Evolutionary conservation across 1,140 invertebrate species (phyloP).

Genomic region (Daktulosphaira vitifoliae): DNA sequence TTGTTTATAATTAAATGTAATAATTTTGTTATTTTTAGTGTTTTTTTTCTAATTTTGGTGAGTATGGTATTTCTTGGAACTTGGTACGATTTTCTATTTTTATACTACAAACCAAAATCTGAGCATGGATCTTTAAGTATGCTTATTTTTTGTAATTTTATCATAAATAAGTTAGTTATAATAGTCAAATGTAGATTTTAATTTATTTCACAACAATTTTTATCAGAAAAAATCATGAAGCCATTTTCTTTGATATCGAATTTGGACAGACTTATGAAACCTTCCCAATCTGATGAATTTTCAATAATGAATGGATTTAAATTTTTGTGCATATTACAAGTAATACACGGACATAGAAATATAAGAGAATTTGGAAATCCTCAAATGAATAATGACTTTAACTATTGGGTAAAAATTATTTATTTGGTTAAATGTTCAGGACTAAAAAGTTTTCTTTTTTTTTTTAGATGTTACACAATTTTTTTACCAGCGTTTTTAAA

Average conservation of each 20-base stretch:
- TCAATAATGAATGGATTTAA: conserved; percentile 35
- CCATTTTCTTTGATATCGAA: conserved; percentile 37
- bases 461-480: conserved; percentile 18
- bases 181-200: not conserved
- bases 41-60: not conserved
- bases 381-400: not conserved
- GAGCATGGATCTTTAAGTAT: conserved; percentile 21
- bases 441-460: not conserved
- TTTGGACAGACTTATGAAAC: conserved; percentile 35
- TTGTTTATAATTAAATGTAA: too few species aligned
- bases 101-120: conserved; percentile 10
- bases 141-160: not conserved
- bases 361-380: conserved; percentile 36
- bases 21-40: not conserved
- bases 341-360: conserved; percentile 37
- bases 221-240: conserved; percentile 32
- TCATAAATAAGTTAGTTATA: too few species aligned
- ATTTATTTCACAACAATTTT: not conserved
- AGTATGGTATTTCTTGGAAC: not conserved
- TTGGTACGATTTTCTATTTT: not conserved
- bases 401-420: not conserved
- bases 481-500: conserved; percentile 39
- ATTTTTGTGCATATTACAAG: conserved; percentile 35
- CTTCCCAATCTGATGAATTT: conserved; percentile 35
- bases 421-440: too few species aligned